phyloP scores from a whole-genome alignment of 2,113 vertebrate species.

The Myotis lucifugus region DNA sequence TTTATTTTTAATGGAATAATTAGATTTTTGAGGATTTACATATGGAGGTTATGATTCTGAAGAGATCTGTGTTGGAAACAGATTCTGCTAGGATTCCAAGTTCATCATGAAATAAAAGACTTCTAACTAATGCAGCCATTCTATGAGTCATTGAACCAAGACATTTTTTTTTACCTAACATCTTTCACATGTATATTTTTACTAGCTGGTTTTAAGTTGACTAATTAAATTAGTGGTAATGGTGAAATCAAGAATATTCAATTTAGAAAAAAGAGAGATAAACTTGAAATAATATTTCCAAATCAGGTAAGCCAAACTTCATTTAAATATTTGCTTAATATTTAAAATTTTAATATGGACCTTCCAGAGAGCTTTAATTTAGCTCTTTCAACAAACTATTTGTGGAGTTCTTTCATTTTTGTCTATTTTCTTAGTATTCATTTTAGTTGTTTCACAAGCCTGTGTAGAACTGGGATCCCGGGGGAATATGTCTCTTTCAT shows the following conservation, averaged over 20 bases:
- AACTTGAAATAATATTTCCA: not conserved
- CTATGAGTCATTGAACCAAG: not conserved
- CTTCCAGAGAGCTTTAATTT: not conserved
- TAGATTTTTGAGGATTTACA: not conserved
- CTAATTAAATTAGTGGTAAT: not conserved
- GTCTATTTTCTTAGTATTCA: not conserved
- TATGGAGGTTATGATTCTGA: not conserved
- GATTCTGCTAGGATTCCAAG: not conserved
- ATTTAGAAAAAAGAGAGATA: not conserved
- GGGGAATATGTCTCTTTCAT: not conserved
- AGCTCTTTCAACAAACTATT: not conserved
- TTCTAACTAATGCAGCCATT: not conserved
- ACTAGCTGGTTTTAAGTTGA: not conserved
- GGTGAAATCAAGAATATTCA: not conserved
- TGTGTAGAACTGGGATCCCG: not conserved
- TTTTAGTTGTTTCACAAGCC: not conserved
- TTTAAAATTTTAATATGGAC: not conserved
- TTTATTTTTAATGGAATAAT: not conserved
- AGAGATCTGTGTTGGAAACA: not conserved
- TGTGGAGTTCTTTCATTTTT: not conserved
- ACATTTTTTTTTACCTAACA: not conserved
- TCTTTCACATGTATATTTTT: not conserved
- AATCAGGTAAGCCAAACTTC: not conserved
- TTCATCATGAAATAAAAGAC: not conserved
- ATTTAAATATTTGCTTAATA: not conserved